These are phyloP conservation scores for Sebastes schlegelii DNA, from an alignment of 2,113 vertebrate genomes.

Conservation along the genomic window DNA sequence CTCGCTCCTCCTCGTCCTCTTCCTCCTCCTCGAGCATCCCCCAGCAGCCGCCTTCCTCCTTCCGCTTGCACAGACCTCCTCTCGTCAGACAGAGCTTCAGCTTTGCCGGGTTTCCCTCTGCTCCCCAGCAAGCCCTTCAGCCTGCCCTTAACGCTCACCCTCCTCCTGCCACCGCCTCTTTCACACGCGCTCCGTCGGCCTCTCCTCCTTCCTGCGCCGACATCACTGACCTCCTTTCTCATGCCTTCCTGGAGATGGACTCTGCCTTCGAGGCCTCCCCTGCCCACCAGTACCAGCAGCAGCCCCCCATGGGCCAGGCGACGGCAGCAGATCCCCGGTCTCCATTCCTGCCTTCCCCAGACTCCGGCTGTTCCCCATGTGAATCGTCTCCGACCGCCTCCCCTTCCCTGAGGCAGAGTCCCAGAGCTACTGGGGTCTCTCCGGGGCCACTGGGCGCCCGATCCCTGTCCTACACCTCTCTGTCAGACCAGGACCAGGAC, in stretches of 20 bases:
- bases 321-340: constrained; percentile 62
- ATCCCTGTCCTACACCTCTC: constrained; percentile 88
- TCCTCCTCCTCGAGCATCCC: constrained; percentile 40
- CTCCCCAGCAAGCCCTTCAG: constrained; percentile 58
- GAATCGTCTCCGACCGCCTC: constrained; percentile 74
- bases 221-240: constrained; percentile 80
- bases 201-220: constrained; percentile 80
- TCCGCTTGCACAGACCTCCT: constrained; percentile 63
- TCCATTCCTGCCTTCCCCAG: constrained; percentile 83
- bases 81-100: constrained; percentile 89
- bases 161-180: constrained; percentile 60
- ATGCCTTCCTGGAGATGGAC: constrained; percentile 77
- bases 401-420: constrained; percentile 69
- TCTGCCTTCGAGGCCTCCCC: constrained; percentile 73
- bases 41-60: constrained; percentile 39
- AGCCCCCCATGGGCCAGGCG: constrained; percentile 20
- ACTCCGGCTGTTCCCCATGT: constrained; percentile 81
- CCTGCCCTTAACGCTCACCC: constrained; percentile 46
- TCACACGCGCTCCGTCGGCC: constrained; percentile 63
- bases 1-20: constrained; percentile 34
- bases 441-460: constrained; percentile 65
- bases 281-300: constrained; percentile 61
- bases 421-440: constrained; percentile 10
- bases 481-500: constrained; percentile 89
- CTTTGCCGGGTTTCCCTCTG: constrained; percentile 86